Evolutionary conservation across 1,140 invertebrate species (phyloP).

Genomic region (Brachystomella parvula): DNA sequence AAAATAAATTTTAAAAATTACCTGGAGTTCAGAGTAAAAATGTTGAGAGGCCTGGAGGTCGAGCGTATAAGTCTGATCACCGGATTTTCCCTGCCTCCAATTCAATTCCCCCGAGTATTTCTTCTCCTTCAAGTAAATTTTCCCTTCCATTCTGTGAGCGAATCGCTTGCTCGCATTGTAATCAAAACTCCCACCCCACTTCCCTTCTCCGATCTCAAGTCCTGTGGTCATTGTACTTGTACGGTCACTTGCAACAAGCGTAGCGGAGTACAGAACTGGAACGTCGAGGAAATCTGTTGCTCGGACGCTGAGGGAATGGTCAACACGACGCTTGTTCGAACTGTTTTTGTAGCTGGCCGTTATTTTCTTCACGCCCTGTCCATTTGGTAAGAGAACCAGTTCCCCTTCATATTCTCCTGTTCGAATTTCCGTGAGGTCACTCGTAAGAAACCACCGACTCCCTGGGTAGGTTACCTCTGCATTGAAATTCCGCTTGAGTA

Average conservation of each 20-base stretch:
- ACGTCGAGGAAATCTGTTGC: slow-evolving; percentile 16
- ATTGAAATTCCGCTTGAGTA: slow-evolving; percentile 19
- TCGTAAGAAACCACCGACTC: slow-evolving; percentile 10
- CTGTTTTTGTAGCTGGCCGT: slow-evolving; percentile 26
- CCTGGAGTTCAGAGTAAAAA: slow-evolving; percentile 29
- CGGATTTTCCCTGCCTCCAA: slow-evolving; percentile 13
- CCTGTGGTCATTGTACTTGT: not conserved
- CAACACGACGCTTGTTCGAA: slow-evolving; percentile 24
- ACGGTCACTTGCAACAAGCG: slow-evolving; percentile 27
- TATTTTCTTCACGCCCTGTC: slow-evolving; percentile 27
- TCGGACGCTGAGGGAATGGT: slow-evolving; percentile 25
- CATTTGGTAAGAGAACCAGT: slow-evolving; percentile 23
- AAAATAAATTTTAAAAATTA: slow-evolving; percentile 12
- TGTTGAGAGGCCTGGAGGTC: slow-evolving; percentile 29
- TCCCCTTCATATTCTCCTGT: slow-evolving; percentile 26
- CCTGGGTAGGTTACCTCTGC: slow-evolving; percentile 24
- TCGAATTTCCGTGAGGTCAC: slow-evolving; percentile 14
- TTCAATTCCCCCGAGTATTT: slow-evolving; percentile 34
- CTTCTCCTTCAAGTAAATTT: slow-evolving; percentile 31
- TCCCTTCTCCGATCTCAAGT: not conserved
- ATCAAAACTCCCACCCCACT: slow-evolving; percentile 32
- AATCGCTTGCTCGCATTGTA: slow-evolving; percentile 25
- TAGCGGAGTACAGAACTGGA: slow-evolving; percentile 22
- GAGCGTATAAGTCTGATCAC: slow-evolving; percentile 15
- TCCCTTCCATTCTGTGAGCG: slow-evolving; percentile 30